A percentile compares a stretch with the other conserved stretches of the same genome.
Conservation (phyloP, 2,888 invertebrate species). For the Thymelicus acteon region DNA sequence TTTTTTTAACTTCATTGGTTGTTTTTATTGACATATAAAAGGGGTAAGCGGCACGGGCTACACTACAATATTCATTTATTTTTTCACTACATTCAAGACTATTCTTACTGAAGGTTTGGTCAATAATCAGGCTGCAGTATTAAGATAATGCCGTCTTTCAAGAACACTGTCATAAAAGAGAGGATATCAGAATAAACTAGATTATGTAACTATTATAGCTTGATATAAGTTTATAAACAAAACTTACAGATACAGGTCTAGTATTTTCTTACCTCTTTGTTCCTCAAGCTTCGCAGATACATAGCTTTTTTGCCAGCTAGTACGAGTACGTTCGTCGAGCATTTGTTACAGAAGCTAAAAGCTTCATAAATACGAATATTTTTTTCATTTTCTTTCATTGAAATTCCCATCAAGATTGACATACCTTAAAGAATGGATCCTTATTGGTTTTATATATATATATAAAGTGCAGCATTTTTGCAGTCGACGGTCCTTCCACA, state of each 20-base stretch:
- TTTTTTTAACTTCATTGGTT: not conserved
- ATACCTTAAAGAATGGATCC: conserved; percentile 6
- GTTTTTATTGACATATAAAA: not conserved
- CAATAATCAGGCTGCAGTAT: too few species aligned
- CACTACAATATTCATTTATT: too few species aligned
- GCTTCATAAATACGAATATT: conserved; percentile 43
- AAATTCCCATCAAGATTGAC: conserved; percentile 17
- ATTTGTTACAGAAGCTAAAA: conserved; percentile 45
- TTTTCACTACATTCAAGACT: too few species aligned
- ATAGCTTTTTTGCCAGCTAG: conserved; percentile 13
- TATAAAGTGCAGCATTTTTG: too few species aligned
- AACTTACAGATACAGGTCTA: not conserved
- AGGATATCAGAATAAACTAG: too few species aligned
- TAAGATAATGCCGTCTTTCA: too few species aligned
- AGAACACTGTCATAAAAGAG: too few species aligned
- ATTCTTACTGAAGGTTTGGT: too few species aligned
- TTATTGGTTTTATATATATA: not conserved
- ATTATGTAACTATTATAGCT: too few species aligned
- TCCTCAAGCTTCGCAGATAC: not conserved
- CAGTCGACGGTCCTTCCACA: too few species aligned
- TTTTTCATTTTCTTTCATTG: conserved; percentile 34
- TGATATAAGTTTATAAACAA: too few species aligned
- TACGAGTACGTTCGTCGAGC: conserved; percentile 47
- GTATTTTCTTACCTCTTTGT: conserved; percentile 13
- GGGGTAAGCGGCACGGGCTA: too few species aligned